phyloP scores from a whole-genome alignment of 30 jellyfish, hydroid and myxozoan species.

The Turritopsis dohrnii region DNA sequence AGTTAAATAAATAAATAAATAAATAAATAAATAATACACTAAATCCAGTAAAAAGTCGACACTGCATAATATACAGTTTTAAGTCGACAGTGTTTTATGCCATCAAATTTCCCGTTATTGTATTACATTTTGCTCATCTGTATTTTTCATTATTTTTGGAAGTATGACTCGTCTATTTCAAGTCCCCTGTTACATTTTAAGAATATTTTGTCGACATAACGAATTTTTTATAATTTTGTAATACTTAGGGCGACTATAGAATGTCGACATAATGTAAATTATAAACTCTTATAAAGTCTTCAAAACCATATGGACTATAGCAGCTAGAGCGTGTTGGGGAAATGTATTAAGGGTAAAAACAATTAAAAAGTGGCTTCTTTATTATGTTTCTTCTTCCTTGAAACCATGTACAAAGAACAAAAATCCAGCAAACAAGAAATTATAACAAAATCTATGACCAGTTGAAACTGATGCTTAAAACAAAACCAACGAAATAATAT shows the following conservation, averaged over 20 bases:
- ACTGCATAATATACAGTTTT: neutral
- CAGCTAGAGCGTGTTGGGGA: neutral
- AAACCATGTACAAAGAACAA: neutral
- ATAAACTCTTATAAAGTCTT: neutral
- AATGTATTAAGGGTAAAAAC: neutral
- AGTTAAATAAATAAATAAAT: too few relatives aligned
- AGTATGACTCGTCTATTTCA: neutral
- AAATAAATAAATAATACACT: neutral
- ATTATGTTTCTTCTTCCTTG: neutral
- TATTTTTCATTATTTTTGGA: neutral
- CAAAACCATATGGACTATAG: neutral
- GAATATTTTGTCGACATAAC: neutral
- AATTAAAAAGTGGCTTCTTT: neutral
- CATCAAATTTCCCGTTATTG: neutral
- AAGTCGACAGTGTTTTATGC: neutral
- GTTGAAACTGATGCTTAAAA: neutral
- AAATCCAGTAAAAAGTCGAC: neutral
- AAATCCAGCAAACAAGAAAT: neutral
- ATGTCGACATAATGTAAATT: neutral
- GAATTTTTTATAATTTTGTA: neutral
- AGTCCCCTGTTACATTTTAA: neutral
- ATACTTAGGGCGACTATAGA: neutral
- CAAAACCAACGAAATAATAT: neutral
- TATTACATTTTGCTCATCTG: neutral
- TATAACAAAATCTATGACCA: neutral